Base-by-base conservation (phyloP, 1,140 invertebrate species). In the Micrasema minimum region DNA sequence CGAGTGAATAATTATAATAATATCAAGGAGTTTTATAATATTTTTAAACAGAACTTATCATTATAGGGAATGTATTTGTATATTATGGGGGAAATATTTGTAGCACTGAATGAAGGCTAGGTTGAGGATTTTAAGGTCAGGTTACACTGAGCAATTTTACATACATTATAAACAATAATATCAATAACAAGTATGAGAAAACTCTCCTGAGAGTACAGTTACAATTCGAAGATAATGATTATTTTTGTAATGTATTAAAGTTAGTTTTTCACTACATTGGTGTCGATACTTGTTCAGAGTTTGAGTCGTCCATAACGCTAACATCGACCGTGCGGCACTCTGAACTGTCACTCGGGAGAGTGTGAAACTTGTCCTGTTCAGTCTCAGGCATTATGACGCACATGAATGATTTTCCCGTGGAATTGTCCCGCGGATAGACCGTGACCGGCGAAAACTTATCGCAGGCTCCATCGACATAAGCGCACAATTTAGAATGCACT, bases 371-470 rank as follows among this genome's bases (percentile, higher is more conserved):
- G 23, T 85, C 84, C 66, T 77, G 77, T 16, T 84, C 83, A 76
- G 79, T 85, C 75, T 96, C 93, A 10, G 94, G 91, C 91, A 96
- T 95, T 38, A 97, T 96, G 50, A 97, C 91, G 82, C 95, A 96
- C 87, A 96, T 93, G 80, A 97, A 96, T 61, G 90, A 91, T 79
- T 91, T 91, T 0, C 93, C 94, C 7, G 92, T 93, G 1, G 85
- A 85, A 41, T 88, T 86, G 78, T 97, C 93, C 31, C 89, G 86
- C 0, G 95, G 95, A 78, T 95, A 94, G 71, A 97, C 90, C 1
- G 94, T 96, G 65, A 96, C 90, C 0, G 95, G 94, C n/a, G 92
- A 89, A 77, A 96, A 96, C 74, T 90, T 89, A 72, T 93, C 90
- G 66, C 89, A 89, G 12, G 88, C 88, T 1, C 91, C 91, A 69